These are phyloP conservation scores for Coptotermes formosanus DNA, from an alignment of 1,140 invertebrate species.

Conservation along the genomic window DNA sequence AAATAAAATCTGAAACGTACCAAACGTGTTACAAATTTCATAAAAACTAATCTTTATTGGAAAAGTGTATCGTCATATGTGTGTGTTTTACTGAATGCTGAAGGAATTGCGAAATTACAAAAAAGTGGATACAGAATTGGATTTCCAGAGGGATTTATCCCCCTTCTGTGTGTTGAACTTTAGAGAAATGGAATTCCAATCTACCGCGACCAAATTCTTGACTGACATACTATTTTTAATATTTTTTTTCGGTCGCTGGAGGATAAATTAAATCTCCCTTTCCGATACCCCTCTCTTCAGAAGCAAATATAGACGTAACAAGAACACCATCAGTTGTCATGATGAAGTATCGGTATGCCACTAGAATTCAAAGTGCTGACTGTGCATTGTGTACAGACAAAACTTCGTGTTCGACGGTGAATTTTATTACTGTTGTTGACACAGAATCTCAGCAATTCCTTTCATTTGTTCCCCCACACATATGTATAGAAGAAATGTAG, in stretches of 20 bases:
- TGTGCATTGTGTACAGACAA: too few species aligned
- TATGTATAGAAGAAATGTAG: too few species aligned
- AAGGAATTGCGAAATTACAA: background rate
- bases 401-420: too few species aligned
- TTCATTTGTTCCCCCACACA: too few species aligned
- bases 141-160: background rate
- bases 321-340: background rate
- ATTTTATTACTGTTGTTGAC: too few species aligned
- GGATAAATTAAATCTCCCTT: constrained; percentile 10
- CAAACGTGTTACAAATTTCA: background rate
- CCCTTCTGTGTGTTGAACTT: background rate
- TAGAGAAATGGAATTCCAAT: background rate
- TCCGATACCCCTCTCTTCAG: background rate
- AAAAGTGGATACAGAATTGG: background rate
- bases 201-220: background rate
- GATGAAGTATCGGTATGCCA: background rate
- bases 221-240: background rate
- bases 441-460: too few species aligned
- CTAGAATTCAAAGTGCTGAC: background rate
- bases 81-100: background rate
- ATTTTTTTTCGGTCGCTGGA: background rate
- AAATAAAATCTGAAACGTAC: background rate
- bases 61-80: background rate
- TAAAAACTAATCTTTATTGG: background rate
- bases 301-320: background rate